Evolutionary conservation across 1,140 invertebrate species (phyloP).

Genomic region (Drosophila virilis): DNA sequence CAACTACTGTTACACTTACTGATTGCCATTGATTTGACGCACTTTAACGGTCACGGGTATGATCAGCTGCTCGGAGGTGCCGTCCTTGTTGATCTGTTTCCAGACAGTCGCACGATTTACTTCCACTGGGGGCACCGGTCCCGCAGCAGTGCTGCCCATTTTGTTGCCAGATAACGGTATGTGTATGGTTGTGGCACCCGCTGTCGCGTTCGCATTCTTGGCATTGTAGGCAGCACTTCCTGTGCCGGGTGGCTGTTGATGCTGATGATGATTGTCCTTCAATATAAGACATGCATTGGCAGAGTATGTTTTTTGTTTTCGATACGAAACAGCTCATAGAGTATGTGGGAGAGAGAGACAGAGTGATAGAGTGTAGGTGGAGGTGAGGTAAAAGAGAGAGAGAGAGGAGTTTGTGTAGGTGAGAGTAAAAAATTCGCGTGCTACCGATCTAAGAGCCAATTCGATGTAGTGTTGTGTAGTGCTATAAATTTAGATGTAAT

Average conservation of each 20-base stretch:
- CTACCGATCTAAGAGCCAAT: constrained; percentile 47
- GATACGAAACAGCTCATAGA: constrained; percentile 18
- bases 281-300: constrained; percentile 64
- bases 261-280: constrained; percentile 77
- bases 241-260: constrained; percentile 50
- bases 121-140: constrained; percentile 94
- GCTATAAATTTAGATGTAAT: constrained; percentile 32
- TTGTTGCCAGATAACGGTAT: constrained; percentile 86
- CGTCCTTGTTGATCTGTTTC: constrained; percentile 91
- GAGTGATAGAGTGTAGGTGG: constrained; percentile 14
- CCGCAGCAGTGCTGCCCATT: constrained; percentile 88
- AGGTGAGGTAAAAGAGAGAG: constrained; percentile 19
- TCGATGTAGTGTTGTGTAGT: constrained; percentile 25
- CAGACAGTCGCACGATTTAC: constrained; percentile 96
- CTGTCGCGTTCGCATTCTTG: constrained; percentile 55
- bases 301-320: constrained; percentile 40
- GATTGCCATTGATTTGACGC: constrained; percentile 79
- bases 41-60: constrained; percentile 77
- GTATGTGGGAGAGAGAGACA: constrained; percentile 17
- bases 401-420: constrained; percentile 10
- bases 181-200: constrained; percentile 74
- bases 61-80: constrained; percentile 72
- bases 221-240: constrained; percentile 70
- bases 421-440: constrained; percentile 11
- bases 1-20: constrained; percentile 69